phyloP scores from a whole-genome alignment of 2,888 invertebrate species.

The Artemia sinica region DNA sequence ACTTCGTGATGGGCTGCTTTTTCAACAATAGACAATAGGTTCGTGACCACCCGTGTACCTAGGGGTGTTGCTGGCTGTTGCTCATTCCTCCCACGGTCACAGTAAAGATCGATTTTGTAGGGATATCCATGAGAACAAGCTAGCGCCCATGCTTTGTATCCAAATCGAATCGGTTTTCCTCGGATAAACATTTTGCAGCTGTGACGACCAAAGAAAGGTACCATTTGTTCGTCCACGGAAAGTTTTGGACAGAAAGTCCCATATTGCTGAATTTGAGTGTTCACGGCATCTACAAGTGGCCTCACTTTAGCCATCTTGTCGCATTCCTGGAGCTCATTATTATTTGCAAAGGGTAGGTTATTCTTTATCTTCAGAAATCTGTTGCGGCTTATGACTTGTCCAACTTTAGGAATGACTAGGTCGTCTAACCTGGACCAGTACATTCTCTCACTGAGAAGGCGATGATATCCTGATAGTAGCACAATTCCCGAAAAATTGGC shows the following conservation, averaged over 20 bases:
- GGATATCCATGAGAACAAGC: conserved; percentile 1
- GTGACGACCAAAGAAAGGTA: too few relatives aligned
- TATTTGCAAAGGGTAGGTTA: too few relatives aligned
- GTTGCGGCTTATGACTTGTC: not conserved
- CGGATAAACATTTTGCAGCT: too few relatives aligned
- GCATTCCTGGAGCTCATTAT: not conserved
- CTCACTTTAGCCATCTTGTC: conserved; percentile 4
- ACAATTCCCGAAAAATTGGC: not conserved
- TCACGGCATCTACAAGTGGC: not conserved
- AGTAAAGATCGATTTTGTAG: not conserved
- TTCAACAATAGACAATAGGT: not conserved
- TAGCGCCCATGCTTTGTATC: not conserved
- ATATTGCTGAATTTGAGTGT: not conserved
- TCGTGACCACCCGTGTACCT: not conserved
- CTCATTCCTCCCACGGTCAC: not conserved
- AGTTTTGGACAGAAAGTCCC: not conserved
- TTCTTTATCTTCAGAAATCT: too few relatives aligned
- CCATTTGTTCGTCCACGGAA: not conserved
- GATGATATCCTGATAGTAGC: conserved; percentile 11
- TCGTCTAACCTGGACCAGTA: too few relatives aligned
- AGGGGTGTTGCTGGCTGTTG: not conserved
- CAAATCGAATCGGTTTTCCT: not conserved
- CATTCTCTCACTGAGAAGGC: not conserved
- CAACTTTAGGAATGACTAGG: too few relatives aligned
- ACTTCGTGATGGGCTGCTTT: not conserved